Conservation (phyloP, 2,888 invertebrate genomes). For the Tetropium fuscum region DNA sequence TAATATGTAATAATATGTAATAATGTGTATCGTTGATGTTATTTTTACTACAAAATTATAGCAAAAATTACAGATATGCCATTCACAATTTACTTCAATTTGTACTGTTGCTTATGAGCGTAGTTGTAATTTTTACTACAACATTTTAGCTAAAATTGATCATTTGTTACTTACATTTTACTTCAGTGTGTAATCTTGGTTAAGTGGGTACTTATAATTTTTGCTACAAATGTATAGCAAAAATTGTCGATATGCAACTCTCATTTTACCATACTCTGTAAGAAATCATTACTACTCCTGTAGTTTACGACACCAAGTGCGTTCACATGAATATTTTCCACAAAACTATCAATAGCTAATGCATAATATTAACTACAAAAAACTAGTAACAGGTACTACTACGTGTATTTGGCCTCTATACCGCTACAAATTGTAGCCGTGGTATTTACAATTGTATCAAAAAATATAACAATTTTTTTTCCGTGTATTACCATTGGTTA, state of each 20-base stretch:
- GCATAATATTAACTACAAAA: not conserved
- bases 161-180: not conserved
- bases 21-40: not conserved
- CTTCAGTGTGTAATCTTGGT: not conserved
- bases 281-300: not conserved
- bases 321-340: not conserved
- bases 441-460: constrained; percentile 9
- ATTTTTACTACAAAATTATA: not conserved
- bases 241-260: not conserved
- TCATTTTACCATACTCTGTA: not conserved
- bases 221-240: not conserved
- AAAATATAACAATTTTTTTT: not conserved
- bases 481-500: constrained; percentile 6
- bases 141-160: not conserved
- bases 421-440: constrained; percentile 1
- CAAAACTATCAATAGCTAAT: not conserved
- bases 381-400: not conserved
- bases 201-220: not conserved
- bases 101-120: not conserved
- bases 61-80: not conserved
- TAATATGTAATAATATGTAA: no score
- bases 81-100: not conserved
- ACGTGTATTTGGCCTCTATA: constrained; percentile 9
- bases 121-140: not conserved
- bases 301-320: not conserved